phyloP scores from a whole-genome alignment of 2,113 vertebrate species.

The Erinaceus europaeus region DNA sequence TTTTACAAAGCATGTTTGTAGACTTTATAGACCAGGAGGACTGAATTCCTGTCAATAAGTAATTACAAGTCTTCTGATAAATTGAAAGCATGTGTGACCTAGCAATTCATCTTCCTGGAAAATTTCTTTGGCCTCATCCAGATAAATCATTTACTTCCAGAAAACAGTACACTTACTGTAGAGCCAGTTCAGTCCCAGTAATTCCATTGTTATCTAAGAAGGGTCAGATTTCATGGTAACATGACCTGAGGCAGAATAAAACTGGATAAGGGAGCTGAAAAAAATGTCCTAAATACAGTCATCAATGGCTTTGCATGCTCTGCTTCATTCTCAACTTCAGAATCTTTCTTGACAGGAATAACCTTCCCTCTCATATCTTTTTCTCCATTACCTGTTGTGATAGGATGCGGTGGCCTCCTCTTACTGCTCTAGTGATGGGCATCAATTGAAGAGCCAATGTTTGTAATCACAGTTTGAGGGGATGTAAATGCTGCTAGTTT shows the following conservation, averaged over 20 bases:
- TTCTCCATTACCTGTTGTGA: neutral
- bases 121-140: slow-evolving; percentile 21
- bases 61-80: slow-evolving; percentile 27
- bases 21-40: neutral
- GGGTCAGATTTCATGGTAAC: slow-evolving; percentile 26
- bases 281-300: neutral
- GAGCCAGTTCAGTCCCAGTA: neutral
- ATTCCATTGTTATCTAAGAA: slow-evolving; percentile 29
- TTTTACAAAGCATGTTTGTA: slow-evolving; percentile 16
- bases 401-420: neutral
- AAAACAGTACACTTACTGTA: slow-evolving; percentile 43
- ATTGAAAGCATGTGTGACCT: slow-evolving; percentile 15
- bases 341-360: neutral
- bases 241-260: no score
- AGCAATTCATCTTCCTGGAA: slow-evolving; percentile 45
- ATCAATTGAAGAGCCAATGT: neutral
- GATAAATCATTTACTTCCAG: slow-evolving; percentile 61
- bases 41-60: slow-evolving; percentile 1
- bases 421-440: neutral
- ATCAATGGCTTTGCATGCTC: neutral
- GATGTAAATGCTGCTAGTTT: no score
- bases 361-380: neutral
- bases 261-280: neutral
- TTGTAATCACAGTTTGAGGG: no score
- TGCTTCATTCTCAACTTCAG: neutral